Conservation (phyloP, 2,888 invertebrate species). For the Cephus pulcher region DNA sequence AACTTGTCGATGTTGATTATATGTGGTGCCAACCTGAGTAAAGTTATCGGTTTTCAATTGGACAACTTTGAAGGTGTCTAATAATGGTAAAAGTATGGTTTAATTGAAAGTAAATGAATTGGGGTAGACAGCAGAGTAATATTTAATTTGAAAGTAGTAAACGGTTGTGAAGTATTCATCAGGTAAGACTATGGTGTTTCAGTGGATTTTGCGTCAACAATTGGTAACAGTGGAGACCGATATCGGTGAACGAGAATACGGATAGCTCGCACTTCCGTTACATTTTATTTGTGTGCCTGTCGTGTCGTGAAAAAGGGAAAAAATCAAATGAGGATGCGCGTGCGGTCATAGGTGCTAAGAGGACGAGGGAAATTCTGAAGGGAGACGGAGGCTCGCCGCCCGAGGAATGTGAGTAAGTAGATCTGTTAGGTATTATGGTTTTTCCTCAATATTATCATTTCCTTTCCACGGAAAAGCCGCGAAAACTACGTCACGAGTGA, state of each 20-base stretch:
- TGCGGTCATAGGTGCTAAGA: constrained; percentile 24
- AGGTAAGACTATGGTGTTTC: not conserved
- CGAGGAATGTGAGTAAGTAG: constrained; percentile 52
- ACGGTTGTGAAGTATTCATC: not conserved
- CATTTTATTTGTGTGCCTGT: constrained; percentile 39
- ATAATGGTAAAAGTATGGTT: not conserved
- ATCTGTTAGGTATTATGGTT: constrained; percentile 9
- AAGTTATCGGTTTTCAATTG: constrained; percentile 4
- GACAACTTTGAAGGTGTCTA: not conserved
- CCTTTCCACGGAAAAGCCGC: constrained; percentile 52
- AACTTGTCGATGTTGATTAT: constrained; percentile 11
- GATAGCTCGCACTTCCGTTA: constrained; percentile 45
- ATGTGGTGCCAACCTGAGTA: constrained; percentile 16
- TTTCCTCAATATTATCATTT: not conserved
- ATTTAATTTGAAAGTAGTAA: not conserved
- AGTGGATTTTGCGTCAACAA: not conserved
- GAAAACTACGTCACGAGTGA: constrained; percentile 65
- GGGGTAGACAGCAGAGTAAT: not conserved
- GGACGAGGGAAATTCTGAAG: constrained; percentile 26
- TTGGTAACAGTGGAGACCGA: constrained; percentile 28
- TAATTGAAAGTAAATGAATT: too few relatives aligned
- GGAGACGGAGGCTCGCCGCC: constrained; percentile 28
- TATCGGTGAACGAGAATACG: constrained; percentile 31
- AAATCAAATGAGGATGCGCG: constrained; percentile 33
- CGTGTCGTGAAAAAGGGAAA: constrained; percentile 29